Conservation (phyloP, 2,888 invertebrate genomes). For the Dysmachus trigonus region DNA sequence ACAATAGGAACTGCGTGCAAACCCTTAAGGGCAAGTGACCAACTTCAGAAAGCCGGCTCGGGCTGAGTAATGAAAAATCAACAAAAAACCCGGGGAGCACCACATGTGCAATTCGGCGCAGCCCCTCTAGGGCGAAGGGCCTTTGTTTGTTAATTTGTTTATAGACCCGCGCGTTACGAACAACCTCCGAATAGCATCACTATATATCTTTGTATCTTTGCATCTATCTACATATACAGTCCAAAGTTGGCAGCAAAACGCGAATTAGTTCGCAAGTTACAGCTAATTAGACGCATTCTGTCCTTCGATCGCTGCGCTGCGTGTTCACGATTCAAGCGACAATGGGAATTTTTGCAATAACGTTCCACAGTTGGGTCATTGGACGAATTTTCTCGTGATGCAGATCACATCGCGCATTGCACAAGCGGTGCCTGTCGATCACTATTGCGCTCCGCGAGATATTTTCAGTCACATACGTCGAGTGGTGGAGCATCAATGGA, state of each 20-base stretch:
- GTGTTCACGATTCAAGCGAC: not conserved
- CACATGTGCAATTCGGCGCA: not conserved
- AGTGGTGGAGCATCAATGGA: conserved; percentile 5
- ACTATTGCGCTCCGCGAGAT: not conserved
- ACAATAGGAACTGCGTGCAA: conserved; percentile 8
- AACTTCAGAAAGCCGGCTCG: conserved; percentile 23
- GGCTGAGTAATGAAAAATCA: conserved; percentile 38
- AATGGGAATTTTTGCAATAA: conserved; percentile 8
- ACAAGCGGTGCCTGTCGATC: conserved; percentile 34
- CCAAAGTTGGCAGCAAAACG: conserved; percentile 5
- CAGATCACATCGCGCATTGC: not conserved
- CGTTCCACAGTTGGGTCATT: conserved; percentile 20
- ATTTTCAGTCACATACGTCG: not conserved
- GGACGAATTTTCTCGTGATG: not conserved
- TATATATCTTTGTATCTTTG: not conserved
- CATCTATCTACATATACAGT: not conserved
- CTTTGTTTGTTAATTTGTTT: conserved; percentile 34
- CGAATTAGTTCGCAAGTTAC: conserved; percentile 13
- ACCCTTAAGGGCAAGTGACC: conserved; percentile 44
- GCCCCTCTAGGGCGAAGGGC: not conserved
- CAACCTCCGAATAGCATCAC: not conserved
- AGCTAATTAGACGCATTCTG: conserved; percentile 3
- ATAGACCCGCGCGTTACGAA: not conserved
- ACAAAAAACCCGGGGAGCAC: conserved; percentile 9
- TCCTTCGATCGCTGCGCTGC: not conserved